Evolutionary conservation across 1,140 invertebrate genomes (phyloP).

Genomic region (Araneus ventricosus): DNA sequence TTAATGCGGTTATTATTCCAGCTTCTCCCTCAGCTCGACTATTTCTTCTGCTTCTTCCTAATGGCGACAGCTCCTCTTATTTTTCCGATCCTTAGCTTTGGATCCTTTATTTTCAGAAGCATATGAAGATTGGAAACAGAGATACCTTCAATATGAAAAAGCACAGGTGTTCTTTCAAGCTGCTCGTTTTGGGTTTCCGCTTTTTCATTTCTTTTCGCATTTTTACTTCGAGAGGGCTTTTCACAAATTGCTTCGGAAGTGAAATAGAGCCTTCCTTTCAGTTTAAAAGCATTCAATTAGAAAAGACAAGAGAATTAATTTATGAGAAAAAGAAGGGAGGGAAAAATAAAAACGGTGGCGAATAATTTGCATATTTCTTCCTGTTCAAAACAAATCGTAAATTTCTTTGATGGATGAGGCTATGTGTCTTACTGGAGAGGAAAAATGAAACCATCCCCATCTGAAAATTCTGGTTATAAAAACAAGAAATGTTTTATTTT

Average conservation of each 20-base stretch:
- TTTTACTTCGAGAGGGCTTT: neutral
- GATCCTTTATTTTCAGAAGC: neutral
- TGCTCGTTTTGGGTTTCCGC: constrained; percentile 51
- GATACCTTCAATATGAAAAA: constrained; percentile 69
- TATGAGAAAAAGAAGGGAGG: neutral
- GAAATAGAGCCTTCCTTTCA: neutral
- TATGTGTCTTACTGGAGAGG: no score
- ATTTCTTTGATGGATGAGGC: no score
- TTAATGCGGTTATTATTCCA: constrained; percentile 74
- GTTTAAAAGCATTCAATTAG: neutral
- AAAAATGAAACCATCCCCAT: no score
- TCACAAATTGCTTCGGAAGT: constrained; percentile 22
- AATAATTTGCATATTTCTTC: no score
- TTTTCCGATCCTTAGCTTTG: constrained; percentile 12
- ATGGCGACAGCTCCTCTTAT: constrained; percentile 69
- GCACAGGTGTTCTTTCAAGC: constrained; percentile 71
- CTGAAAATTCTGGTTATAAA: no score
- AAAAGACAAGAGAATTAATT: neutral
- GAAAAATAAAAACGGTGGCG: no score
- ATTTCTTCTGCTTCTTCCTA: constrained; percentile 57
- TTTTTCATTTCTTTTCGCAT: neutral
- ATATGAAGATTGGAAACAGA: constrained; percentile 59
- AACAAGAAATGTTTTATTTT: no score
- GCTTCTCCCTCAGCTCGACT: neutral
- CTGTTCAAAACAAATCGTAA: no score